Evolutionary conservation across 2,888 invertebrate species (phyloP).

Genomic region (Chromoteleia sp.): DNA sequence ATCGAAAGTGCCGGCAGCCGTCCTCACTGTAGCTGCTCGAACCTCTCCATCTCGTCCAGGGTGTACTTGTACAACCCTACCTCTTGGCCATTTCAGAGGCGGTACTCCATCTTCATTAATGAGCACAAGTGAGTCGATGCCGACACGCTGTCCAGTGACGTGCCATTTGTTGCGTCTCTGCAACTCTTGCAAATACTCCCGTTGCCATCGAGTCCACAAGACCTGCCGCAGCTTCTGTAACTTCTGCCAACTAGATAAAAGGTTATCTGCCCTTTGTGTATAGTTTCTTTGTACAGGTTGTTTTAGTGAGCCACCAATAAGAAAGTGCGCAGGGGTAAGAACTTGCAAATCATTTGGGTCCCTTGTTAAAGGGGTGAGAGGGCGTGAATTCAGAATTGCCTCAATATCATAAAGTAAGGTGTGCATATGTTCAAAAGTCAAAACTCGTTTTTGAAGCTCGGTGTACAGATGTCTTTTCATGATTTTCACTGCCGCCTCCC

Average conservation of each 20-base stretch:
- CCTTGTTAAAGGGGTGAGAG: no score
- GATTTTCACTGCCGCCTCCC: no score
- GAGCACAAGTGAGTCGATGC: constrained; percentile 1
- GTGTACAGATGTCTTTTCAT: no score
- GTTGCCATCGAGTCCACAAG: constrained; percentile 10
- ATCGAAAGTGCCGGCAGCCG: background rate
- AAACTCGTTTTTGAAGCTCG: background rate
- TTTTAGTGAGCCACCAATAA: constrained; percentile 17
- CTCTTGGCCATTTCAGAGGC: constrained; percentile 1
- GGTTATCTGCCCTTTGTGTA: background rate
- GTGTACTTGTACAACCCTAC: background rate
- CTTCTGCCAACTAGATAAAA: background rate
- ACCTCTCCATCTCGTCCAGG: background rate
- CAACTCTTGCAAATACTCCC: constrained; percentile 3
- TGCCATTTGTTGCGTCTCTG: constrained; percentile 3
- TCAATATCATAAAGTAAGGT: background rate
- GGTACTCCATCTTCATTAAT: background rate
- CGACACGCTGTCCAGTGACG: background rate
- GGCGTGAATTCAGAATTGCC: no score
- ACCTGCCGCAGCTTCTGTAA: background rate
- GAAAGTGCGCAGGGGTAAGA: constrained; percentile 8
- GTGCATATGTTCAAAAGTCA: background rate
- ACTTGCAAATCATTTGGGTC: background rate
- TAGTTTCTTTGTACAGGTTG: constrained; percentile 3
- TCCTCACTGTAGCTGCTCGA: background rate